These are phyloP conservation scores for Agriotes lineatus DNA, from an alignment of 2,888 invertebrate genomes.

Conservation along the genomic window DNA sequence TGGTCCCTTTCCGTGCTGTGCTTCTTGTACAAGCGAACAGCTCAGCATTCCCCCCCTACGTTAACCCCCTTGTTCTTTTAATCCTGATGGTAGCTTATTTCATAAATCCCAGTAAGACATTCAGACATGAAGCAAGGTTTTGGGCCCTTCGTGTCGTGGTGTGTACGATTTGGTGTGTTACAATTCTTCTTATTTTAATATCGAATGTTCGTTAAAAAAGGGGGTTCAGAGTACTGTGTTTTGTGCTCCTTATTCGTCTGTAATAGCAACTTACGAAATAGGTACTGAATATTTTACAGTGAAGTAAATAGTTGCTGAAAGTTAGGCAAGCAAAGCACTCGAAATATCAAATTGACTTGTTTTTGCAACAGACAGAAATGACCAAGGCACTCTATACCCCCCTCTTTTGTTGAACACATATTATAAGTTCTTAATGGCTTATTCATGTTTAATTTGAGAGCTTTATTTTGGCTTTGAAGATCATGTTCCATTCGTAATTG, in stretches of 20 bases:
- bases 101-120: constrained; percentile 91
- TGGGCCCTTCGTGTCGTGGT: constrained; percentile 93
- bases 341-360: too few relatives aligned
- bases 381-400: too few relatives aligned
- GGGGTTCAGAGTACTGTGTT: too few relatives aligned
- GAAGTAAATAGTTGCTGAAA: too few relatives aligned
- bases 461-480: neutral
- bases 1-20: constrained; percentile 93
- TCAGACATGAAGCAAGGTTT: constrained; percentile 92
- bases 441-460: constrained; percentile 15
- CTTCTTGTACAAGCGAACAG: constrained; percentile 81
- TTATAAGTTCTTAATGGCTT: constrained; percentile 9
- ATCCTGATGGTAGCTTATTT: constrained; percentile 87
- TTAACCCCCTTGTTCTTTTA: constrained; percentile 89
- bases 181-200: constrained; percentile 28
- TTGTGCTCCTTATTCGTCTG: too few relatives aligned
- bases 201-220: too few relatives aligned
- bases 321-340: too few relatives aligned
- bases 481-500: neutral
- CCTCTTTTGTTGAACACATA: too few relatives aligned
- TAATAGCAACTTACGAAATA: too few relatives aligned
- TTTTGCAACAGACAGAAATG: too few relatives aligned
- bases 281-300: too few relatives aligned
- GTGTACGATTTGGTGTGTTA: constrained; percentile 63
- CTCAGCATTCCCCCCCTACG: constrained; percentile 90